Evolutionary conservation across 1,140 invertebrate genomes (phyloP), one percentile per base, ranked within the genome.

Genomic region (Metopolophium dirhodum): DNA sequence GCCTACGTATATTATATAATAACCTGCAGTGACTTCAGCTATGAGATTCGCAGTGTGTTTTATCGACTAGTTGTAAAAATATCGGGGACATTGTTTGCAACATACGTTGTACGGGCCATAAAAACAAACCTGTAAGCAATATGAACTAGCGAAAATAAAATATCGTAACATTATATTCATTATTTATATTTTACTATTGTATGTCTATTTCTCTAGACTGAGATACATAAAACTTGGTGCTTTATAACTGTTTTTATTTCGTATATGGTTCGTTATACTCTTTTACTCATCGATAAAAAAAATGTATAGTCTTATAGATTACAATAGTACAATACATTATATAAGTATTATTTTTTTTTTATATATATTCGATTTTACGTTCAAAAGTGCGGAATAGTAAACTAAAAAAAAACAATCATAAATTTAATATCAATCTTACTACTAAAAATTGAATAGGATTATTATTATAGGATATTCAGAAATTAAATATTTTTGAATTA

Each of bases 41-140:
- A 87, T 49, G 14, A 49, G 37, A 14, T 86, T 23, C 26, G 49
- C 49, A 45, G 83, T 30, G 45, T 87, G 45, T 87, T 54, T 89
- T 89, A 89, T 54, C 87, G 87, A 54, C 30, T 11, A 54, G 87
- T 54, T 22, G n/a, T 89, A 89, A 54, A 89, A 89, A 89, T 89
- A n/a, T 89, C n/a, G 87, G 20, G 18, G 30, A 51, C 47, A 49
- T n/a, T n/a, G 45, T 49, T 87, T 20, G 47, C 20, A 35, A n/a
- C 86, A 23, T 9, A 51, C 47, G n/a, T 51, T 37, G 87, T 30
- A 57, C 87, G 3, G 30, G 8, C 49, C 87, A 47, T 37, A 89
- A 89, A 89, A 89, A 54, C 7, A 89, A 89, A 54, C 35, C 49
- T 37, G 23, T 89, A 89, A 89, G 35, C 49, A 35, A 37, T 57